Percentiles rank a stretch among this genome's conserved stretches.
Conservation (phyloP, 2,113 vertebrate genomes). For the Bettongia penicillata region DNA sequence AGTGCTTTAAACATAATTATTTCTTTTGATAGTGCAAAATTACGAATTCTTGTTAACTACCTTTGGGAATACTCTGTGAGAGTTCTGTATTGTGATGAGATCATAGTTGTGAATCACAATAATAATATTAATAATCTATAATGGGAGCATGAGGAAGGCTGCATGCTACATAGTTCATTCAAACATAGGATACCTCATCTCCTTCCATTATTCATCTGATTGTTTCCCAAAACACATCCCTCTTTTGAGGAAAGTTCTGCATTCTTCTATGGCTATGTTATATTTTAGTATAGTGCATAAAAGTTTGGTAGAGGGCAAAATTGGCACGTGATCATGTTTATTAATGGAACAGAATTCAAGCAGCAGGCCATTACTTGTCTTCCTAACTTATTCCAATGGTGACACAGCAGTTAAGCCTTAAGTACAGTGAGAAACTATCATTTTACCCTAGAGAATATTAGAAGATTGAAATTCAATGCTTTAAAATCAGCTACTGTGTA, state of each 20-base stretch:
- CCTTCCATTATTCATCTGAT: conserved; percentile 60
- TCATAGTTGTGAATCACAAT: background rate
- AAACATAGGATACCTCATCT: conserved; percentile 32
- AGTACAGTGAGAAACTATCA: background rate
- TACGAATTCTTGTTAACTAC: background rate
- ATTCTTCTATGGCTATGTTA: background rate
- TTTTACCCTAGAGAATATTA: background rate
- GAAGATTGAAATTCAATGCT: no score
- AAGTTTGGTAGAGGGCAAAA: background rate
- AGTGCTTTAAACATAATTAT: background rate
- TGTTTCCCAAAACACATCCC: conserved; percentile 56
- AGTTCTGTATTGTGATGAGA: background rate
- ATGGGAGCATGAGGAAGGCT: background rate
- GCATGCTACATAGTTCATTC: background rate
- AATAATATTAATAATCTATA: conserved; percentile 4
- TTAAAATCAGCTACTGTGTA: no score
- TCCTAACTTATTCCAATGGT: background rate
- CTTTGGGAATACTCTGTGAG: background rate
- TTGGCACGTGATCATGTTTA: background rate
- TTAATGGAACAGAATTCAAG: background rate
- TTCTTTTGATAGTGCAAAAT: background rate
- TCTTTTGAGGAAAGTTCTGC: conserved; percentile 29
- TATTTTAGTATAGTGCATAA: background rate
- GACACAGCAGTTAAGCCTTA: background rate
- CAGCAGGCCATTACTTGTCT: background rate